These are phyloP conservation scores for Channallabes apus DNA, from an alignment of 2,797 vertebrate species.

Conservation along the genomic window DNA sequence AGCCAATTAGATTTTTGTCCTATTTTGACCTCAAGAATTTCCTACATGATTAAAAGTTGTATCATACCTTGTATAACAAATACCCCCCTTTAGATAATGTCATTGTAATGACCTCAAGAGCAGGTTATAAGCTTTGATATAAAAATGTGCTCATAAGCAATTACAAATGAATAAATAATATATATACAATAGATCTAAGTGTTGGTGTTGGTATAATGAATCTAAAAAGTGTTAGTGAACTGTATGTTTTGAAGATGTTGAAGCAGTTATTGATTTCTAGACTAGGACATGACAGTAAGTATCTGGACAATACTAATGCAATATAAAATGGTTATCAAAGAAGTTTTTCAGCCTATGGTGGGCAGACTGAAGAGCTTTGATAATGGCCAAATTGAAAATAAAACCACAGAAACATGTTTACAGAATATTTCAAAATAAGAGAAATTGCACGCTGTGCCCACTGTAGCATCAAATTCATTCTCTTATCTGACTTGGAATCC, in stretches of 20 bases:
- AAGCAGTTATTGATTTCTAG: constrained; percentile 1
- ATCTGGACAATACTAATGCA: neutral
- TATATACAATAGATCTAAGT: neutral
- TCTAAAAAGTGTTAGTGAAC: neutral
- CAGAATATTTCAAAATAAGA: neutral
- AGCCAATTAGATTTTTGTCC: too few relatives aligned
- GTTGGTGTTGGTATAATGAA: neutral
- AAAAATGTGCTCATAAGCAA: neutral
- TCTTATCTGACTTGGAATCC: neutral
- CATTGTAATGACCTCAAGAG: neutral
- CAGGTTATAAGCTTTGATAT: neutral
- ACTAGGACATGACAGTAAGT: neutral
- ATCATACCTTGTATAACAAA: too few relatives aligned
- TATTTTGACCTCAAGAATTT: too few relatives aligned
- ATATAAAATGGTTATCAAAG: neutral
- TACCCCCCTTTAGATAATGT: neutral
- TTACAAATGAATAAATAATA: neutral
- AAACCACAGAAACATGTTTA: neutral
- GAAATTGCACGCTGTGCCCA: neutral
- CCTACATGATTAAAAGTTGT: too few relatives aligned
- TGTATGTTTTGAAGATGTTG: constrained; percentile 3
- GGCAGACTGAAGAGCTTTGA: neutral
- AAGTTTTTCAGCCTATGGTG: neutral
- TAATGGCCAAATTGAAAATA: too few relatives aligned
- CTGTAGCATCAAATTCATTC: neutral